These are phyloP conservation scores for Melanerpes formicivorus DNA, from an alignment of 2,113 vertebrate genomes.

Conservation along the genomic window DNA sequence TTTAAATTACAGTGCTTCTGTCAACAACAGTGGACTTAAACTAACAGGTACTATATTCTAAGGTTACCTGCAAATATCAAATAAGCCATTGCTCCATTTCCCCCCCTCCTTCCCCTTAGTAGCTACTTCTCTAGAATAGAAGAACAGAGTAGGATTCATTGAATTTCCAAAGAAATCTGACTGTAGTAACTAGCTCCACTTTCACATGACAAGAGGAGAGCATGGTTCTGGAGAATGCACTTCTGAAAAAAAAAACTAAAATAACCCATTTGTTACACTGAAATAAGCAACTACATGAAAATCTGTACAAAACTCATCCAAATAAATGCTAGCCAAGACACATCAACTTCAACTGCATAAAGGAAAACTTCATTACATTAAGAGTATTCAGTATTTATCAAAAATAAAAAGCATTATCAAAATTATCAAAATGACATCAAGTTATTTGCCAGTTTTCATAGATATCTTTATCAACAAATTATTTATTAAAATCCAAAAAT, in stretches of 20 bases:
- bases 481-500: not conserved
- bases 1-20: not conserved
- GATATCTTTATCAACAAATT: not conserved
- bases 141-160: not conserved
- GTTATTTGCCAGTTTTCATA: not conserved
- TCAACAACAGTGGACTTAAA: not conserved
- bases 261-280: not conserved
- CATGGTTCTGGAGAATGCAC: not conserved
- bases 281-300: not conserved
- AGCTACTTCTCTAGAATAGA: constrained; percentile 15
- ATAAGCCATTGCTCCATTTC: not conserved
- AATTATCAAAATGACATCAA: not conserved
- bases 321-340: not conserved
- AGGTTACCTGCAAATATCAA: constrained; percentile 17
- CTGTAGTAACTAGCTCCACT: constrained; percentile 15
- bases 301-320: not conserved
- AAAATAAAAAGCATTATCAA: not conserved
- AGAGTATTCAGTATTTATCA: not conserved
- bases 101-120: not conserved
- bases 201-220: not conserved
- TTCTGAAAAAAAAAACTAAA: constrained; percentile 41
- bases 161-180: constrained; percentile 7
- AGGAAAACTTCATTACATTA: not conserved
- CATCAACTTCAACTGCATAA: not conserved
- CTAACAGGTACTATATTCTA: not conserved